phyloP scores from a whole-genome alignment of 1,140 invertebrate species.

The Pantala flavescens region DNA sequence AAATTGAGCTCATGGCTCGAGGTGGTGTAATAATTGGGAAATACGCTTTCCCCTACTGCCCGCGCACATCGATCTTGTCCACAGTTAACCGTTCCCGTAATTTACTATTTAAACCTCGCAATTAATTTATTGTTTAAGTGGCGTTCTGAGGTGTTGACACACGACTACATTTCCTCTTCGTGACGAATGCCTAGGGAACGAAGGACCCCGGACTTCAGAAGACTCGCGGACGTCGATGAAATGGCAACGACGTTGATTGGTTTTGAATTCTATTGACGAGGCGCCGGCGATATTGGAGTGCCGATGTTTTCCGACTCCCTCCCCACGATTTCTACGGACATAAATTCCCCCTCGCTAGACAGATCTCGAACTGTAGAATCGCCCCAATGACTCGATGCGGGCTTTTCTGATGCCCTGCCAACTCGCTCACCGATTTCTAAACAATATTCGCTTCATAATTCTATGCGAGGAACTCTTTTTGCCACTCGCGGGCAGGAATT shows the following conservation, averaged over 20 bases:
- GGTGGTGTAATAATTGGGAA: constrained; percentile 9
- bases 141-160: not conserved
- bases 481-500: not conserved
- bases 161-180: no score
- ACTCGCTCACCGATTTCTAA: not conserved
- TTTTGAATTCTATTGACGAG: no score
- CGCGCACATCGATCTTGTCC: not conserved
- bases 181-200: no score
- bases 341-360: no score
- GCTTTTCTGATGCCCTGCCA: not conserved
- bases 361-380: no score
- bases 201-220: no score
- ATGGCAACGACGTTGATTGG: no score
- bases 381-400: no score
- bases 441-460: not conserved
- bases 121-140: constrained; percentile 4
- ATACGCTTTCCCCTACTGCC: not conserved
- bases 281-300: no score
- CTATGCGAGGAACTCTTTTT: not conserved
- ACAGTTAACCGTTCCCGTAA: not conserved
- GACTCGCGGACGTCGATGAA: no score
- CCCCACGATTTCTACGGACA: no score
- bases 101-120: not conserved
- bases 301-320: no score
- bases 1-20: constrained; percentile 8